Base-by-base conservation (phyloP, 2,888 invertebrate species). In the Agrilus mali region DNA sequence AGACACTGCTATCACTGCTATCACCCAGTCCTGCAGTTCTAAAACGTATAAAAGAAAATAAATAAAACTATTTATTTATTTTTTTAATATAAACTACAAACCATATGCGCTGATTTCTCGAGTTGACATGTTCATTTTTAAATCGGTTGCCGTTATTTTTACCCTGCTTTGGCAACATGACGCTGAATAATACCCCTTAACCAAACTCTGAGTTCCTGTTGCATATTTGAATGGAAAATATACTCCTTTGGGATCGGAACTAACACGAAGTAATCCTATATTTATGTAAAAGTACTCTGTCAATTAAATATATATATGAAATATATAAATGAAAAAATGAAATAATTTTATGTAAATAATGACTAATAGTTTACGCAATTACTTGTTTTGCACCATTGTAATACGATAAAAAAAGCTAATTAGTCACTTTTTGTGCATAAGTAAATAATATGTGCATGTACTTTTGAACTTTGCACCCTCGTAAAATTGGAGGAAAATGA, bases 81-180 rank as follows among this genome's bases (percentile, higher is more conserved):
- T 35, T 12, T 27, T n/a, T n/a, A n/a, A n/a, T 35, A 16, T 7
- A 13, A 35, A 50, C 13, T 41, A 54, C 60, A 55, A 55, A 64
- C 64, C 43, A 44, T 63, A 63, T 38, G 66, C 78, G 59, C 87
- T 82, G 10, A 83, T 69, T 14, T 70, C 71, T 38, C 74, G 70
- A 43, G 74, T 74, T 46, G 74, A 71, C 5, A 74, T 72, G 58
- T 86, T 86, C 1, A 83, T 82, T 10, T 70, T 68, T 0, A 80
- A 65, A 59, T 87, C 86, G 8, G 74, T 73, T 0, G 83, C 85
- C 2, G 73, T 77, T 4, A 87, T 63, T 33, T 80, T 68, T 0
- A 85, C 71, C 40, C 77, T 71, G 0, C 82, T 77, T 6, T 78
- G 72, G 59, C 86, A 88, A 59, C 87, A 88, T 0, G 78, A 80